Conservation (phyloP, 23 tunicate species). For the Styela plicata region DNA sequence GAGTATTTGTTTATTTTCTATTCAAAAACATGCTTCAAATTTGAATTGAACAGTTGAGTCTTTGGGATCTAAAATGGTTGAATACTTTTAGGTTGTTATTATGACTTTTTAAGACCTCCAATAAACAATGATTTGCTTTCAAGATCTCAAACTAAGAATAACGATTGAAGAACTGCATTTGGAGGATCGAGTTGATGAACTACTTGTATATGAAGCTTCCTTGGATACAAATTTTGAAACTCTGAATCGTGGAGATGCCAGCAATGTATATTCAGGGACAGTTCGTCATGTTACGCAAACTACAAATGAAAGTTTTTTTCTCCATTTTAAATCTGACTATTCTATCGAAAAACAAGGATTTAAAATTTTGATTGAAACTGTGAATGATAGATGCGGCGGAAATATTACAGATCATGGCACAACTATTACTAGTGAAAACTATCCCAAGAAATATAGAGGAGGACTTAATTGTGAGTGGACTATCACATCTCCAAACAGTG, state of each 20-base stretch:
- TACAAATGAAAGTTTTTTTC: conserved; percentile 33
- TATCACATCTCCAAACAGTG: conserved; percentile 38
- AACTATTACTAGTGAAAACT: conserved; percentile 35
- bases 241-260: background rate
- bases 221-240: background rate
- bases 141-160: conserved; percentile 36
- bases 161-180: conserved; percentile 24
- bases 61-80: too few relatives aligned
- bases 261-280: conserved; percentile 25
- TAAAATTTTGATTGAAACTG: conserved; percentile 13
- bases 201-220: conserved; percentile 9
- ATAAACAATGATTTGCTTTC: too few relatives aligned
- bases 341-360: conserved; percentile 42
- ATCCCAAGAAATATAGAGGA: conserved; percentile 35
- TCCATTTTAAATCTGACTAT: conserved; percentile 43
- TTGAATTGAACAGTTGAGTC: too few relatives aligned
- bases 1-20: too few relatives aligned
- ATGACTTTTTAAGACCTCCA: too few relatives aligned
- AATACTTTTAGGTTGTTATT: too few relatives aligned
- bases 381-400: conserved; percentile 59
- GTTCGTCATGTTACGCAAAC: conserved; percentile 9
- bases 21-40: too few relatives aligned
- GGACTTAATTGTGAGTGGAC: conserved; percentile 61
- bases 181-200: conserved; percentile 22
- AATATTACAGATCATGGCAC: conserved; percentile 40